Base-by-base conservation (phyloP, 2,888 invertebrate genomes). In the Dynastes tityus region DNA sequence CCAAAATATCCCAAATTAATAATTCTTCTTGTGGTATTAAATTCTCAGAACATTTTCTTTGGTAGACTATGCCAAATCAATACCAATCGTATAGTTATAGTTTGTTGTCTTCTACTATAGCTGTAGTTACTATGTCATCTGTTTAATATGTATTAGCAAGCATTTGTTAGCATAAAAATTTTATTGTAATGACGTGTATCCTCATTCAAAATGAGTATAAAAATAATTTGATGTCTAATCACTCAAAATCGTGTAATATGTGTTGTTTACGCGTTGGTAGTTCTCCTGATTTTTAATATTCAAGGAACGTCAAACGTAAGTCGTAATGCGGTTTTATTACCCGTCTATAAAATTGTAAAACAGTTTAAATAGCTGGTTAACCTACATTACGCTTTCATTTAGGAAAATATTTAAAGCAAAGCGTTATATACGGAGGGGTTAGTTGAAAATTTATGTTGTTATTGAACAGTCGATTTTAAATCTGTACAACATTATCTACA, bases 261-360 rank as follows among this genome's bases (percentile, higher is more conserved):
- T 13, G 29, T 29, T 32, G 63, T 32, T 63, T 63, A 32, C 32
- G n/a, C 27, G 63, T 29, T 27, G 63, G 63, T 32, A 51, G 49
- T 68, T 51, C 49, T 68, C 29, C 51, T 51, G 22, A 8, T 68
- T 68, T 51, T 68, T 51, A 49, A 51, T 51, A 27, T 29, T 22
- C 51, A 51, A 68, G 27, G n/a, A 68, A 51, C 49, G 51, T 51
- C 51, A 29, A 51, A 51, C 68, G 11, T 68, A 27, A 29, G 51
- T 27, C 53, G 51, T 16, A 67, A 68, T 51, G 68, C 22, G 68
- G 51, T 51, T 68, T 68, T 68, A 68, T 68, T 68, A 22, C 68
- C 55, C 63, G 22, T 68, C 68, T 51, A 49, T 68, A 68, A 68
- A 68, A 68, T 51, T 51, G 22, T 68, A 51, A 68, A 68, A 68